Conservation (phyloP, 2,797 vertebrate species). For the Chloroceryle amazona region DNA sequence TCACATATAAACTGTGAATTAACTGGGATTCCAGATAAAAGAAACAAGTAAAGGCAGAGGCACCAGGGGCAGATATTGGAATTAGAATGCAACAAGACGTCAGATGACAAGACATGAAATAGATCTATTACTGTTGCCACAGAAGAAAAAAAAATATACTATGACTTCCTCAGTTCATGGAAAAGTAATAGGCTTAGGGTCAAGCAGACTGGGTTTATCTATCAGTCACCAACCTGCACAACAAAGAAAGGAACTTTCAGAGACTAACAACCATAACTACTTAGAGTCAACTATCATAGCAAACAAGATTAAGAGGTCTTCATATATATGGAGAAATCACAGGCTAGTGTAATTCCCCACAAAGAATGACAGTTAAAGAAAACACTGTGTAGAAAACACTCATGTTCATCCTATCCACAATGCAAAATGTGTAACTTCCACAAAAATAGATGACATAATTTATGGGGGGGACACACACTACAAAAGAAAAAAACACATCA, state of each 20-base stretch:
- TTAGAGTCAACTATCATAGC: neutral
- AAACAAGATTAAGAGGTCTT: neutral
- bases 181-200: neutral
- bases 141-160: neutral
- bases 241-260: neutral
- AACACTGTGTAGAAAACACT: neutral
- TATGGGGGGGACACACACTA: neutral
- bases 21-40: neutral
- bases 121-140: neutral
- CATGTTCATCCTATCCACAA: neutral
- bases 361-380: neutral
- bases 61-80: neutral
- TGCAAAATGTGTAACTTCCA: neutral
- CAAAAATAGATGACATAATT: neutral
- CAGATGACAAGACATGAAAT: neutral
- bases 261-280: neutral
- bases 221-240: neutral
- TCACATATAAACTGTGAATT: neutral
- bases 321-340: neutral
- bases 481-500: neutral
- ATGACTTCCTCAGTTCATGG: neutral
- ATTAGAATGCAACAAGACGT: neutral
- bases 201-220: neutral
- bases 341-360: neutral
- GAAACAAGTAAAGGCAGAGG: neutral